Base-by-base conservation (phyloP, 2,888 invertebrate genomes). In the Eupithecia centaureata region DNA sequence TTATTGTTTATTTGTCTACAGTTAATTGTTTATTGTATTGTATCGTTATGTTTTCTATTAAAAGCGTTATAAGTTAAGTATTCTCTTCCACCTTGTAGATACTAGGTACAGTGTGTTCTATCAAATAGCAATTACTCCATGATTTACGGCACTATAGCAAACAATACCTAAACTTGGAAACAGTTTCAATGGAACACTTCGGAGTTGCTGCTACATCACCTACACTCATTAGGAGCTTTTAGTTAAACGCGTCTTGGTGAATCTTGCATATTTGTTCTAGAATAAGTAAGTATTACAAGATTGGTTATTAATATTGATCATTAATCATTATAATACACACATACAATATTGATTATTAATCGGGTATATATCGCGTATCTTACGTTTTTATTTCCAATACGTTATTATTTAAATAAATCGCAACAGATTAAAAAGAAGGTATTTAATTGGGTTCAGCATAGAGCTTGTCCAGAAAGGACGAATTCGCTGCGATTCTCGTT, bases 61-160 rank as follows among this genome's bases (percentile, higher is more conserved):
- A 47, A 47, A 47, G 3, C 5, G 10, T 12, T 22, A 18, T 18
- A n/a, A 5, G 7, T 52, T 18, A n/a, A 5, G 7, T 52, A 52
- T 27, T 27, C 27, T 52, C 7, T 7, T 5, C 15, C 52, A 27
- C 52, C 52, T 27, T 52, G 52, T 52, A 52, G 13, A 7, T 27
- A 15, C 52, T 13, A 8, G 27, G 27, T 30, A 33, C 22, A 58
- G 8, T 58, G 25, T 22, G 32, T 33, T 18, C 58, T 58, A 58
- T 58, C 58, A 58, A 58, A 58, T 22, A 22, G 32, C 33, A 58
- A 58, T 58, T 58, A 58, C 33, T 33, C 33, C 22, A 35, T 58
- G 58, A 58, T 58, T 22, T 58, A 58, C 35, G 13, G 56, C 56
- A 56, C 56, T 28, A 58, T 35, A 15, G 58, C 27, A 27, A 25